Conservation (phyloP, 2,888 invertebrate genomes). For the Patella pellucida region DNA sequence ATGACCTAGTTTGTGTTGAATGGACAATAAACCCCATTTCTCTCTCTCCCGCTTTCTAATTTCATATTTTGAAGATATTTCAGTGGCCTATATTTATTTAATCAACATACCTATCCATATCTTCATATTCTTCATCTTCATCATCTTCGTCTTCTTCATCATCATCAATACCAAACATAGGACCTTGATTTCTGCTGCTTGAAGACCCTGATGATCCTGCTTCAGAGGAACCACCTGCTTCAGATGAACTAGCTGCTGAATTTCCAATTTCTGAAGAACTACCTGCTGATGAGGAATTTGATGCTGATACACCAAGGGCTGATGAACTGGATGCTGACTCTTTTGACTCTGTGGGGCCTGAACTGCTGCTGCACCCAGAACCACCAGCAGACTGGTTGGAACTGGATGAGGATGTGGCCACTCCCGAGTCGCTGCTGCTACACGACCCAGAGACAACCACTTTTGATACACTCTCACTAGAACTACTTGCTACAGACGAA, state of each 20-base stretch:
- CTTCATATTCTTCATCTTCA: conserved; percentile 71
- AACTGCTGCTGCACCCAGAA: not conserved
- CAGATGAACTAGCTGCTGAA: not conserved
- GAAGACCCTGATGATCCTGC: conserved; percentile 9
- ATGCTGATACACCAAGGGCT: not conserved
- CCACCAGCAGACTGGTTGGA: too few species aligned
- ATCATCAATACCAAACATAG: conserved; percentile 64
- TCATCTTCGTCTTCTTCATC: conserved; percentile 48
- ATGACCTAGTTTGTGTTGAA: too few species aligned
- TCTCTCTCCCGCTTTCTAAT: too few species aligned
- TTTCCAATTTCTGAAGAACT: not conserved
- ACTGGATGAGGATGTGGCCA: not conserved
- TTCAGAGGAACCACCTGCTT: conserved; percentile 12
- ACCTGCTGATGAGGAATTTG: not conserved
- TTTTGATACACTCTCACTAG: not conserved
- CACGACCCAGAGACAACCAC: not conserved
- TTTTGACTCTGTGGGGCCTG: not conserved
- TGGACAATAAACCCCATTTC: too few species aligned
- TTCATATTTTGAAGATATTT: too few species aligned
- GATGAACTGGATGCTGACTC: conserved; percentile 11
- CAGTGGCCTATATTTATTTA: too few species aligned
- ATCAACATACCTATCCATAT: conserved; percentile 53
- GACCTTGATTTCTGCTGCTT: not conserved
- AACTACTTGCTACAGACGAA: conserved; percentile 1
- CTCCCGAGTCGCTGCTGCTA: not conserved